Conservation (phyloP, 2,888 invertebrate genomes). For the Altica lythri region DNA sequence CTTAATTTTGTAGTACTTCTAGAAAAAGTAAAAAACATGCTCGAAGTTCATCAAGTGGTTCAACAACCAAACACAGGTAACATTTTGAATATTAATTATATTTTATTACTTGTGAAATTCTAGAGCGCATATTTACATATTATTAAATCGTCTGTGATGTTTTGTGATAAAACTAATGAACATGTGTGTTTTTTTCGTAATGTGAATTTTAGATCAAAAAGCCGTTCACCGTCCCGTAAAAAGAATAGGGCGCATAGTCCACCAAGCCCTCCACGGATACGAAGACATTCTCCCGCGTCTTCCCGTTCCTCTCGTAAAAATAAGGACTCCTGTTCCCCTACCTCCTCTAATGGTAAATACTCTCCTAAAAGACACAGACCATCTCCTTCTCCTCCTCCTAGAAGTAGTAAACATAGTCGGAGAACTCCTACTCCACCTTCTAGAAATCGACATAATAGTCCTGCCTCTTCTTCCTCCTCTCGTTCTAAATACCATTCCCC, state of each 20-base stretch:
- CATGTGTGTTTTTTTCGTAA: constrained; percentile 16
- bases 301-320: constrained; percentile 50
- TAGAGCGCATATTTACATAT: too few relatives aligned
- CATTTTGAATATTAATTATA: constrained; percentile 34
- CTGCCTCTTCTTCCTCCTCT: constrained; percentile 49
- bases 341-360: constrained; percentile 51
- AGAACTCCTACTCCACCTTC: constrained; percentile 49
- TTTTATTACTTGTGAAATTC: too few relatives aligned
- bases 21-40: constrained; percentile 57
- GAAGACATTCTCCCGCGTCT: constrained; percentile 53
- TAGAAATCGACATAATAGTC: constrained; percentile 43
- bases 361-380: constrained; percentile 47
- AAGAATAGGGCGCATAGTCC: constrained; percentile 52
- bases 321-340: constrained; percentile 52
- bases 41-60: constrained; percentile 56
- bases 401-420: constrained; percentile 49
- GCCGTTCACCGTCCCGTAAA: constrained; percentile 55
- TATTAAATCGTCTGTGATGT: too few relatives aligned
- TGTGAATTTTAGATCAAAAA: constrained; percentile 53
- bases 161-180: too few relatives aligned
- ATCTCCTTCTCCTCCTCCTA: constrained; percentile 51
- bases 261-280: constrained; percentile 54
- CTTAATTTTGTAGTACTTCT: constrained; percentile 54
- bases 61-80: constrained; percentile 56
- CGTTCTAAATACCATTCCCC: constrained; percentile 53